Conservation (phyloP, 2,113 vertebrate genomes). For the Phyllostomus discolor region DNA sequence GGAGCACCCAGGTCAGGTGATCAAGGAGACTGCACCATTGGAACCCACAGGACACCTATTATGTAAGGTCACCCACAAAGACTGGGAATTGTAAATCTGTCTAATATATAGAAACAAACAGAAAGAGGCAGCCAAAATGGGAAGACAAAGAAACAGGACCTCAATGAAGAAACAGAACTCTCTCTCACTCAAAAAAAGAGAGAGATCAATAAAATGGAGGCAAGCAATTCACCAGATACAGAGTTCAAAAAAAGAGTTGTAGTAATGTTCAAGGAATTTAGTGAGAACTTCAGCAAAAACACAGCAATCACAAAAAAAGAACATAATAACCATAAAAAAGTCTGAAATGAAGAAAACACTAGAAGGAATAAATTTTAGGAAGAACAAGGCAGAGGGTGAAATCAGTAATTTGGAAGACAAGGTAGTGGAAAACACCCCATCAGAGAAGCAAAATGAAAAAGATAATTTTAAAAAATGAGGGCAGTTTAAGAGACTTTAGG, state of each 20-base stretch:
- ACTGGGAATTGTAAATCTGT: neutral
- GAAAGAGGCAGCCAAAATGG: neutral
- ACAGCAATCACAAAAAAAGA: neutral
- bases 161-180: too few species aligned
- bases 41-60: neutral
- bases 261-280: neutral
- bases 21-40: neutral
- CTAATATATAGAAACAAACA: neutral
- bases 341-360: neutral
- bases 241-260: neutral
- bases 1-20: neutral
- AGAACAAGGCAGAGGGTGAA: neutral
- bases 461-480: neutral
- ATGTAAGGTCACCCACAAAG: neutral
- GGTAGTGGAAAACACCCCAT: neutral
- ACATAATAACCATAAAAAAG: neutral
- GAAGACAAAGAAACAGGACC: neutral
- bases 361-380: neutral
- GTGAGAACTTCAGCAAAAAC: neutral
- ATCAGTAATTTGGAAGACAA: neutral
- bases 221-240: neutral
- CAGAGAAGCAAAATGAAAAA: neutral
- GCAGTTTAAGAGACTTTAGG: neutral
- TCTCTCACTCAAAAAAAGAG: too few species aligned
- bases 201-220: neutral